Evolutionary conservation across 2,113 vertebrate species (phyloP).

Genomic region (Butorides virescens): DNA sequence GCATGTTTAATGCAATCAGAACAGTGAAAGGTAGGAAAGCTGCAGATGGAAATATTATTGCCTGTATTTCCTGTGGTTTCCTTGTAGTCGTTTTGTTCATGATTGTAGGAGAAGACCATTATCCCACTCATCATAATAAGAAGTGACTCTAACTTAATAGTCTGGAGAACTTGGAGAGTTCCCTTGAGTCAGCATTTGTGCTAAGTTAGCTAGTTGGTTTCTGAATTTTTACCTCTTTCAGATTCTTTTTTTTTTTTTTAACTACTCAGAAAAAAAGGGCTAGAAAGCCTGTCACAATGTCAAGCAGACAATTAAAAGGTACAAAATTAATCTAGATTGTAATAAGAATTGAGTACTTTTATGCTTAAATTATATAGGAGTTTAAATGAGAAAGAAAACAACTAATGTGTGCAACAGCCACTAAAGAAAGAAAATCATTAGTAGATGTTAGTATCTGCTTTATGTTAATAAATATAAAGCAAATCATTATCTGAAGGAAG

Average conservation of each 20-base stretch:
- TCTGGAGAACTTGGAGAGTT: background rate
- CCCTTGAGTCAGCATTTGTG: background rate
- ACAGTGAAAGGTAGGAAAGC: background rate
- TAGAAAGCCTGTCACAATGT: background rate
- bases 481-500: background rate
- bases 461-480: background rate
- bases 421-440: background rate
- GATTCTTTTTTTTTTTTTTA: background rate
- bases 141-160: background rate
- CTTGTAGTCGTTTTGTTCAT: background rate
- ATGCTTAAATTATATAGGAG: background rate
- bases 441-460: background rate
- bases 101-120: background rate
- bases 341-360: background rate
- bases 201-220: background rate
- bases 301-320: background rate
- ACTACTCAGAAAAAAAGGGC: background rate
- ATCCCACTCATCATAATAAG: background rate
- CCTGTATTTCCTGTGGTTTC: background rate
- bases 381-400: background rate
- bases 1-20: background rate
- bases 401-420: background rate
- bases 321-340: background rate
- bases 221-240: background rate
- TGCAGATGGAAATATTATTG: background rate